phyloP scores from a whole-genome alignment of 2,797 vertebrate genomes.

The Peromyscus attwateri region DNA sequence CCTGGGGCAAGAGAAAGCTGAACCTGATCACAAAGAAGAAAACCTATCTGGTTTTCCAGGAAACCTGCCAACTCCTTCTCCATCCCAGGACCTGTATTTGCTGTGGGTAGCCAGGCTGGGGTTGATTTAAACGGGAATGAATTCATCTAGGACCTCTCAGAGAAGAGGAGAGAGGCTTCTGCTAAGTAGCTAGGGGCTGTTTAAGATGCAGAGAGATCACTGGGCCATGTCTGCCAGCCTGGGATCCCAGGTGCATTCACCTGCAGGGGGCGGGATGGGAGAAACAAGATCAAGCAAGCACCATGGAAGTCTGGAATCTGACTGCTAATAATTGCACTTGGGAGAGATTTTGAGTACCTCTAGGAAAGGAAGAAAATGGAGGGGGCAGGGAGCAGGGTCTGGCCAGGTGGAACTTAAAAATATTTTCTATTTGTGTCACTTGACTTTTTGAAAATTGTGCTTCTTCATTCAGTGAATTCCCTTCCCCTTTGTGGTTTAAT shows the following conservation, averaged over 20 bases:
- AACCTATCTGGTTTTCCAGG: conserved; percentile 83
- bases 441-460: conserved; percentile 21
- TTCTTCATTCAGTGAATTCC: conserved; percentile 44
- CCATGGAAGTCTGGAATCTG: conserved; percentile 53
- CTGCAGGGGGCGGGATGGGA: conserved; percentile 17
- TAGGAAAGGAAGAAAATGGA: conserved; percentile 71
- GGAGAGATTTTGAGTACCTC: conserved; percentile 71
- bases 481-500: conserved; percentile 60
- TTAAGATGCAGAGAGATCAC: conserved; percentile 77
- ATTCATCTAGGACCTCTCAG: conserved; percentile 74
- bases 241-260: conserved; percentile 63
- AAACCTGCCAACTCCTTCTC: conserved; percentile 78
- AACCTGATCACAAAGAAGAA: conserved; percentile 80
- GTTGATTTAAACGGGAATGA: conserved; percentile 82
- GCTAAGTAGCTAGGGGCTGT: conserved; percentile 73
- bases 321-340: conserved; percentile 69
- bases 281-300: conserved; percentile 7
- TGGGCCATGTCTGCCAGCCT: conserved; percentile 73
- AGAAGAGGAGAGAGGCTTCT: conserved; percentile 79
- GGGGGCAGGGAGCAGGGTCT: neutral
- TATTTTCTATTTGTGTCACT: conserved; percentile 58
- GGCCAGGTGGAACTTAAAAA: neutral
- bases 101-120: conserved; percentile 66
- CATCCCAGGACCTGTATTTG: conserved; percentile 71
- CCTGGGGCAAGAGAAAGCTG: conserved; percentile 83